A percentile compares a stretch with the other conserved stretches of the same genome.
These are phyloP conservation scores for Muscicapa striata DNA, from an alignment of 2,797 vertebrate species.

Conservation along the genomic window DNA sequence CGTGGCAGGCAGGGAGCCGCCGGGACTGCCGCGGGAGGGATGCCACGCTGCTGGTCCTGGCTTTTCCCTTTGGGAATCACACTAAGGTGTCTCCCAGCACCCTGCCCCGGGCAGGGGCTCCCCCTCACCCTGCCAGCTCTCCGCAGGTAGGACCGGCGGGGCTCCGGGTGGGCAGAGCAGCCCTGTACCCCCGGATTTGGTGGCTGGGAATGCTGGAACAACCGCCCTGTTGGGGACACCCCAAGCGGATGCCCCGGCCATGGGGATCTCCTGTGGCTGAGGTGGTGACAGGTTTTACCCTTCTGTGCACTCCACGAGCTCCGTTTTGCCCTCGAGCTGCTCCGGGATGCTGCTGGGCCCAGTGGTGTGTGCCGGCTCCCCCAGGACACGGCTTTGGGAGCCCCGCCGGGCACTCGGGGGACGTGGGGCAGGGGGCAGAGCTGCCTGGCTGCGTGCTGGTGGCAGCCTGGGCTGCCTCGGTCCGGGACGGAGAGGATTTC, in stretches of 20 bases:
- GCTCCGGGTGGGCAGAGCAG: not conserved
- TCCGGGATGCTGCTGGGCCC: not conserved
- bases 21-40: not conserved
- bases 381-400: accelerated
- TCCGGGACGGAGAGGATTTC: not conserved
- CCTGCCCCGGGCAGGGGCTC: not conserved
- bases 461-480: not conserved
- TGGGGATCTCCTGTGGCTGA: not conserved
- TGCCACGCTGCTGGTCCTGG: not conserved
- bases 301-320: not conserved
- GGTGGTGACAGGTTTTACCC: not conserved
- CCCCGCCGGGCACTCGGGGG: accelerated
- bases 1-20: not conserved
- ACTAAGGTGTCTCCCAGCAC: not conserved
- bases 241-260: accelerated
- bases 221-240: not conserved
- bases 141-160: not conserved
- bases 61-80: slow-evolving; percentile 12
- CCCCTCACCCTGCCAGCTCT: not conserved
- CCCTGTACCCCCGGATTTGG: accelerated
- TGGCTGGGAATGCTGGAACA: not conserved
- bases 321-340: not conserved
- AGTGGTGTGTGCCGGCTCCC: accelerated
- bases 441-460: not conserved
- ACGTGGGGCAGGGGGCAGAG: not conserved